Evolutionary conservation across 1,140 invertebrate genomes (phyloP).

Genomic region (Pseudomyrmex cubaensis): DNA sequence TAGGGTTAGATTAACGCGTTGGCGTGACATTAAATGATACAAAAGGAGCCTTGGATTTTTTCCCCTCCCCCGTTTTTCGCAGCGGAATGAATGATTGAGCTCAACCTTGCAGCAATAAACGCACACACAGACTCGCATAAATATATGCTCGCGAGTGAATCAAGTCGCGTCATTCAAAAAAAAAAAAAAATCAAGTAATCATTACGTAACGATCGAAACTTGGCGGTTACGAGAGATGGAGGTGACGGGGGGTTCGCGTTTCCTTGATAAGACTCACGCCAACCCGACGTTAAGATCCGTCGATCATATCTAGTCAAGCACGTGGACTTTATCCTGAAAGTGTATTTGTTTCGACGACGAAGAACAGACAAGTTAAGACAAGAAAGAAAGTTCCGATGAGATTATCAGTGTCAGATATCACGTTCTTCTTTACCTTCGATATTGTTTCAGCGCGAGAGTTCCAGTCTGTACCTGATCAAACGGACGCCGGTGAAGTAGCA

Average conservation of each 20-base stretch:
- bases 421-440: constrained; percentile 58
- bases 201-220: constrained; percentile 31
- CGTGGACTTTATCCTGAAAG: constrained; percentile 55
- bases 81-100: background rate
- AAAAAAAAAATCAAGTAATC: constrained; percentile 28
- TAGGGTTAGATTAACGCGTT: background rate
- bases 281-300: constrained; percentile 78
- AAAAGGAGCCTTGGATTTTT: background rate
- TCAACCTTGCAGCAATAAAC: constrained; percentile 65
- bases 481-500: background rate
- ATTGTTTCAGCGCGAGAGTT: constrained; percentile 34
- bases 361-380: constrained; percentile 12
- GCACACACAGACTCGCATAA: background rate
- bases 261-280: constrained; percentile 77
- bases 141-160: background rate
- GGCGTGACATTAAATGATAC: background rate
- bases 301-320: constrained; percentile 53
- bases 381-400: constrained; percentile 55
- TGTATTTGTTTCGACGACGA: constrained; percentile 30
- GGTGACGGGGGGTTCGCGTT: constrained; percentile 12
- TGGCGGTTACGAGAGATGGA: constrained; percentile 10
- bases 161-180: constrained; percentile 17
- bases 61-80: background rate
- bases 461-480: background rate
- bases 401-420: constrained; percentile 67